Percentiles rank a stretch among this genome's conserved stretches.
These are phyloP conservation scores for Lymantria monacha DNA, from an alignment of 2,888 invertebrate species.

Conservation along the genomic window DNA sequence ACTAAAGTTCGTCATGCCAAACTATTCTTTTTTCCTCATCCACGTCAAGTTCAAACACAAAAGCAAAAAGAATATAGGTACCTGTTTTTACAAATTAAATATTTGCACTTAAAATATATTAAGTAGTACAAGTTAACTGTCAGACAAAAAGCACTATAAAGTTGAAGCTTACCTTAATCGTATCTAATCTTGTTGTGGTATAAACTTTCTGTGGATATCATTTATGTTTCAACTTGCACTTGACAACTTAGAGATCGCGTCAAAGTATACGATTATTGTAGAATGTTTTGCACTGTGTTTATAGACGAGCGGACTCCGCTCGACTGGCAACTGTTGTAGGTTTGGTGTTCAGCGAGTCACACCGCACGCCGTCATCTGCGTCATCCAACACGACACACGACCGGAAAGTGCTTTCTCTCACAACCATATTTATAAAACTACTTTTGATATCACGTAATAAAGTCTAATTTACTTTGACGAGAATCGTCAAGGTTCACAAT, in stretches of 20 bases:
- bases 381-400: conserved; percentile 68
- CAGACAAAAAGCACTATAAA: neutral
- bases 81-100: neutral
- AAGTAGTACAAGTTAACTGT: neutral
- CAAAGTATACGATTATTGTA: conserved; percentile 42
- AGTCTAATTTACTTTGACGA: conserved; percentile 35
- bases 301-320: conserved; percentile 55
- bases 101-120: neutral
- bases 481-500: conserved; percentile 11
- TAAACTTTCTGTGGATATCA: conserved; percentile 33
- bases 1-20: neutral
- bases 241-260: conserved; percentile 32
- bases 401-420: conserved; percentile 80
- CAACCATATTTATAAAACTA: conserved; percentile 42
- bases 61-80: neutral
- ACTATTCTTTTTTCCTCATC: neutral
- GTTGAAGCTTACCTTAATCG: conserved; percentile 20
- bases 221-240: conserved; percentile 39
- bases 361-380: conserved; percentile 70
- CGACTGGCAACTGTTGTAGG: conserved; percentile 53
- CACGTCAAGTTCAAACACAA: neutral
- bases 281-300: conserved; percentile 42
- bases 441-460: conserved; percentile 49
- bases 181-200: conserved; percentile 7
- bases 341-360: conserved; percentile 43